Base-by-base conservation (phyloP, 2,888 invertebrate species). In the Ormyrus nitidulus region DNA sequence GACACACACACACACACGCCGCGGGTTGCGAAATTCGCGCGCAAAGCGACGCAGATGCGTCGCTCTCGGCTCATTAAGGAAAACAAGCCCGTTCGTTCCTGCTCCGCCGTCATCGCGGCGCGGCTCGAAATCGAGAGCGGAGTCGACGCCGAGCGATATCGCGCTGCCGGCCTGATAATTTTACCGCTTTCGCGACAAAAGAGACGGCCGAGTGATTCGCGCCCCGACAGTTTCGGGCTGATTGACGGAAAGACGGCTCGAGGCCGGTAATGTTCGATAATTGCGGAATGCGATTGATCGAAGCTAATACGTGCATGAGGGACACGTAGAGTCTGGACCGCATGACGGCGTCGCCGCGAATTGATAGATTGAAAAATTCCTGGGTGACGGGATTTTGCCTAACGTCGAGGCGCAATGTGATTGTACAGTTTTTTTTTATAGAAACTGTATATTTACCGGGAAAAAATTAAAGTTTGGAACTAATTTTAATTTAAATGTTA, bases 141-240 rank as follows among this genome's bases (percentile, higher is more conserved):
- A 34, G 4, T 34, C 34, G 34, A 34, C 34, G 4, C n/a, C 34
- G n/a, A n/a, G 51, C 34, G 72, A 48, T 46, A 46, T 54, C 19
- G 46, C 58, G 19, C 51, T 11, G 13, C 1, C 51, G 11, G 34
- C 34, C 34, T 4, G 34, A 34, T 9, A 13, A 69, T 69, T 34
- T 74, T 64, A 64, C 64, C 64, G 58, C 46, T 74, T 74, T 78
- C 54, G 34, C 69, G 62, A 79, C 62, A 79, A 79, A 71, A 78
- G 66, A 72, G 56, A 11, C 13, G 19, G 19, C 1, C 19, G 19
- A 19, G 19, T 19, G 19, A 19, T 19, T 19, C 19, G 44, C 59
- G 19, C 3, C n/a, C 34, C 34, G 34, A 19, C 19, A 34, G 34
- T 34, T 34, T 6, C 19, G 5, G 13, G 3, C 13, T 59, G 64